These are phyloP conservation scores for Fragum fragum DNA, from an alignment of 2,888 invertebrate species.

Conservation along the genomic window DNA sequence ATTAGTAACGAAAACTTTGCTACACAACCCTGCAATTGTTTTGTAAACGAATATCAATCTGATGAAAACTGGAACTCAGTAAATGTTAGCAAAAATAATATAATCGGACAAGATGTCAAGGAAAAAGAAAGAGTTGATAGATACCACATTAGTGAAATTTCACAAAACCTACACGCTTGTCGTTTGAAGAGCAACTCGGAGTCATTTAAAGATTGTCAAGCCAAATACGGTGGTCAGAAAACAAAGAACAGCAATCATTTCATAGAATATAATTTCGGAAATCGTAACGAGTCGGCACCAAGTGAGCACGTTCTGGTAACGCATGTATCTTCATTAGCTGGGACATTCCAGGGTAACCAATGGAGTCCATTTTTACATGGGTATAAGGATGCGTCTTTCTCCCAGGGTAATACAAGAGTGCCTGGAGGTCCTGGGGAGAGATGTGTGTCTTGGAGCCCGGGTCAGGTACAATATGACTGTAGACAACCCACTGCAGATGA, in stretches of 20 bases:
- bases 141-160: neutral
- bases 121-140: no score
- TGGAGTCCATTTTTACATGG: conserved; percentile 32
- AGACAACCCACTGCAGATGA: conserved; percentile 3
- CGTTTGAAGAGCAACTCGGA: no score
- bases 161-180: neutral
- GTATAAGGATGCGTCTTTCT: no score
- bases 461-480: conserved; percentile 9
- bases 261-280: neutral
- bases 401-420: no score
- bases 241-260: no score
- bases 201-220: no score
- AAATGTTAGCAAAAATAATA: neutral
- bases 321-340: neutral
- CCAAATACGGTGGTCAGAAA: neutral
- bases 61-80: conserved; percentile 20
- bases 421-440: neutral
- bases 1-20: neutral
- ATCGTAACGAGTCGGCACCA: neutral
- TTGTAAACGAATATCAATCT: neutral
- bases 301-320: neutral
- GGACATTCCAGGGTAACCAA: conserved; percentile 4
- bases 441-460: neutral
- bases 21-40: neutral
- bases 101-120: neutral